These are phyloP conservation scores for Machimus atricapillus DNA, from an alignment of 2,888 invertebrate genomes.

Conservation along the genomic window DNA sequence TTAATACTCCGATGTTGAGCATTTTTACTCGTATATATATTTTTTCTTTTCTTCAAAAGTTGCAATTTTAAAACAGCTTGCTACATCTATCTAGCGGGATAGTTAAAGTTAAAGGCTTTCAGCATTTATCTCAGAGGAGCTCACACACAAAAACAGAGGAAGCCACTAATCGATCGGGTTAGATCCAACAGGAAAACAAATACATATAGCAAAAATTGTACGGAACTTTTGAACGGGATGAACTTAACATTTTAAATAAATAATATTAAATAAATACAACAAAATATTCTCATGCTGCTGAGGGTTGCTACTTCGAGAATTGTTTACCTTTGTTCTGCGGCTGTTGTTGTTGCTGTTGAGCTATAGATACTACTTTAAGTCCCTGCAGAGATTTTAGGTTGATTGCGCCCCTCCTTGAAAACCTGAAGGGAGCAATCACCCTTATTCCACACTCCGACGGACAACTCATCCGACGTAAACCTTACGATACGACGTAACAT, in stretches of 20 bases:
- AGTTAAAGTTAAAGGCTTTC: not conserved
- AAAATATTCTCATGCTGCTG: not conserved
- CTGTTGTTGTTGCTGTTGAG: constrained; percentile 52
- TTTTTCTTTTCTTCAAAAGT: not conserved
- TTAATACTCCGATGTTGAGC: constrained; percentile 14
- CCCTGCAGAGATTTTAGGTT: constrained; percentile 70
- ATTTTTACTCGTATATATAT: not conserved
- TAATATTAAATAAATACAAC: not conserved
- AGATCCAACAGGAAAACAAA: not conserved
- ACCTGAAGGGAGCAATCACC: constrained; percentile 68
- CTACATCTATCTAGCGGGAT: constrained; percentile 6
- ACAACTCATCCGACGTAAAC: no score
- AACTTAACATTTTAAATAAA: constrained; percentile 17
- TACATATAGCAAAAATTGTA: not conserved
- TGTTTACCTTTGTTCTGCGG: constrained; percentile 46
- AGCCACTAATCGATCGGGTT: not conserved
- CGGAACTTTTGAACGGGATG: not conserved
- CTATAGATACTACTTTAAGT: constrained; percentile 69
- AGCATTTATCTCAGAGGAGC: not conserved
- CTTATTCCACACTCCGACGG: no score
- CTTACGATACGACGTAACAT: no score
- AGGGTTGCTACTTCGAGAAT: constrained; percentile 27
- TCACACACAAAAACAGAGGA: not conserved
- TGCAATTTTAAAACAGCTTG: not conserved
- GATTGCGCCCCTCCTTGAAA: constrained; percentile 68